Conservation (phyloP, 2,888 invertebrate species). For the Rhingia campestris region DNA sequence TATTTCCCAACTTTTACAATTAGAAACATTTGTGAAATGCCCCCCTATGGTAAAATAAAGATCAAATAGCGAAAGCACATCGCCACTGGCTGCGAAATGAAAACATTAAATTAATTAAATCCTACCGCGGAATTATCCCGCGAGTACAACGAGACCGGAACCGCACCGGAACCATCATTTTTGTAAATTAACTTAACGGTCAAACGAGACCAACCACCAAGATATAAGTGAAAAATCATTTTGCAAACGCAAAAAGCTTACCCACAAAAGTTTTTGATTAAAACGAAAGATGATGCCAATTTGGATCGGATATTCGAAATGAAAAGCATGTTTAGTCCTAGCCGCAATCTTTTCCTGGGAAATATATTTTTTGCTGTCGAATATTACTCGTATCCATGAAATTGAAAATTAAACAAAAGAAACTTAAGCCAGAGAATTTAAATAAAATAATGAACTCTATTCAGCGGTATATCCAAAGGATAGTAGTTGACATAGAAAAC, state of each 20-base stretch:
- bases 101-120: conserved; percentile 54
- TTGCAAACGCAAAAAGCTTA: conserved; percentile 12
- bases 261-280: conserved; percentile 46
- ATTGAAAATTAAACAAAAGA: conserved; percentile 52
- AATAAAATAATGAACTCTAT: not conserved
- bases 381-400: conserved; percentile 30
- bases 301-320: conserved; percentile 15
- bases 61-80: conserved; percentile 11
- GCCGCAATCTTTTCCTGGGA: not conserved
- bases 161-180: conserved; percentile 1
- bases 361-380: conserved; percentile 10
- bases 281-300: conserved; percentile 32
- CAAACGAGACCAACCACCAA: conserved; percentile 4
- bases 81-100: conserved; percentile 17
- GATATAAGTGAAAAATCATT: conserved; percentile 12
- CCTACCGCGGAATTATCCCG: conserved; percentile 26
- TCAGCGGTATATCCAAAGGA: not conserved
- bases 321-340: not conserved
- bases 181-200: conserved; percentile 54
- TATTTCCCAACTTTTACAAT: conserved; percentile 37
- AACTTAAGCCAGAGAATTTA: conserved; percentile 29
- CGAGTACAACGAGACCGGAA: not conserved
- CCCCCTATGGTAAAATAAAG: conserved; percentile 21
- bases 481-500: conserved; percentile 3
- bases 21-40: conserved; percentile 39